phyloP scores from a whole-genome alignment of 1,140 invertebrate genomes.

The Cylas formicarius region DNA sequence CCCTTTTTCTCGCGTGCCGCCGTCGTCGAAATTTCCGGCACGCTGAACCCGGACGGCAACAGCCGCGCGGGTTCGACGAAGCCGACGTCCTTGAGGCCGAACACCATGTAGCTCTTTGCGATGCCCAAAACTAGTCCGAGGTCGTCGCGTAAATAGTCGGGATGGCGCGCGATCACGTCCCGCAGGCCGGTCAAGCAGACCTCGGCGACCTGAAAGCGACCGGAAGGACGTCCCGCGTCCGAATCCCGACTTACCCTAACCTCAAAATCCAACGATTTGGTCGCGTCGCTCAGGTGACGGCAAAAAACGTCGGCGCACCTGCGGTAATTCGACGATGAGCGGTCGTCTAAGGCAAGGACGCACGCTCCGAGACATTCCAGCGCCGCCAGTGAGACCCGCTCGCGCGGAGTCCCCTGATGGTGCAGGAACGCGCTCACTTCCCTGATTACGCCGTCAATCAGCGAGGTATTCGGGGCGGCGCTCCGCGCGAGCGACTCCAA shows the following conservation, averaged over 20 bases:
- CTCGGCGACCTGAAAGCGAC: constrained; percentile 26
- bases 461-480: constrained; percentile 18
- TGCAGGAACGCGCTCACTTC: constrained; percentile 9
- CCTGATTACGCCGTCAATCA: not conserved
- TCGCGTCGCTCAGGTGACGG: not conserved
- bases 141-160: constrained; percentile 25
- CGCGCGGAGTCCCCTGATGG: too few relatives aligned
- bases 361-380: not conserved
- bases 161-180: constrained; percentile 29
- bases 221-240: too few relatives aligned
- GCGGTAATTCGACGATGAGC: not conserved
- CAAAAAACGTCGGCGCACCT: not conserved
- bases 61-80: constrained; percentile 41
- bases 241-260: not conserved
- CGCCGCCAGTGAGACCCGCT: too few relatives aligned
- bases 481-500: constrained; percentile 29
- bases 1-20: constrained; percentile 40
- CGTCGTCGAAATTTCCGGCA: constrained; percentile 43
- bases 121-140: constrained; percentile 49
- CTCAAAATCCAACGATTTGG: not conserved
- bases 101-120: constrained; percentile 46
- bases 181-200: constrained; percentile 31
- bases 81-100: constrained; percentile 41
- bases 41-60: constrained; percentile 46
- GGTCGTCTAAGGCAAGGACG: not conserved